phyloP scores from a whole-genome alignment of 2,113 vertebrate species.

The Ibidorhyncha struthersii region DNA sequence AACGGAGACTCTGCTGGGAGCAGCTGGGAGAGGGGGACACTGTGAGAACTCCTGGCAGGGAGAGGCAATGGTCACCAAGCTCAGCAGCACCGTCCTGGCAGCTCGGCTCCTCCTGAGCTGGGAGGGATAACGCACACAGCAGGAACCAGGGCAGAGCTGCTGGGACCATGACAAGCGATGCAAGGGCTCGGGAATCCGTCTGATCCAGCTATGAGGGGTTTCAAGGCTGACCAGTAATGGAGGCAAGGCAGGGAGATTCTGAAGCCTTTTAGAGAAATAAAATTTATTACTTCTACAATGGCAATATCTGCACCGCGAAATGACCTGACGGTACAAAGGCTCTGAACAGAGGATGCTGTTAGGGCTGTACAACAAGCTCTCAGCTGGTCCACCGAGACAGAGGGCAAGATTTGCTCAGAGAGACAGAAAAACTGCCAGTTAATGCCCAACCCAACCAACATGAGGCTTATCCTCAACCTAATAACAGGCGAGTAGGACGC shows the following conservation, averaged over 20 bases:
- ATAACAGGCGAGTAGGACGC: not conserved
- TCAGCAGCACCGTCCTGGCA: not conserved
- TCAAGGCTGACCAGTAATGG: not conserved
- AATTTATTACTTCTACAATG: not conserved
- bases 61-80: too few relatives aligned
- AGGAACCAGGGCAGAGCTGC: too few relatives aligned
- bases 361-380: not conserved
- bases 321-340: not conserved
- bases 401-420: not conserved
- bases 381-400: not conserved
- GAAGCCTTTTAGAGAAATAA: not conserved
- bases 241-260: not conserved
- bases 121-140: not conserved
- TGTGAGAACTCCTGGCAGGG: not conserved
- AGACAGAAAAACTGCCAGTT: not conserved
- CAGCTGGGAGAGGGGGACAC: not conserved
- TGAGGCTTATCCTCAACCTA: fast-evolving
- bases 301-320: not conserved
- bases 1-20: not conserved
- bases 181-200: not conserved
- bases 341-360: too few relatives aligned
- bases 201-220: fast-evolving
- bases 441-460: not conserved
- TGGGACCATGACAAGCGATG: not conserved
- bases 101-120: not conserved